A percentile compares a stretch with the other conserved stretches of the same genome.
phyloP scores from a whole-genome alignment of 1,140 invertebrate genomes.

The Trichonephila clavata region DNA sequence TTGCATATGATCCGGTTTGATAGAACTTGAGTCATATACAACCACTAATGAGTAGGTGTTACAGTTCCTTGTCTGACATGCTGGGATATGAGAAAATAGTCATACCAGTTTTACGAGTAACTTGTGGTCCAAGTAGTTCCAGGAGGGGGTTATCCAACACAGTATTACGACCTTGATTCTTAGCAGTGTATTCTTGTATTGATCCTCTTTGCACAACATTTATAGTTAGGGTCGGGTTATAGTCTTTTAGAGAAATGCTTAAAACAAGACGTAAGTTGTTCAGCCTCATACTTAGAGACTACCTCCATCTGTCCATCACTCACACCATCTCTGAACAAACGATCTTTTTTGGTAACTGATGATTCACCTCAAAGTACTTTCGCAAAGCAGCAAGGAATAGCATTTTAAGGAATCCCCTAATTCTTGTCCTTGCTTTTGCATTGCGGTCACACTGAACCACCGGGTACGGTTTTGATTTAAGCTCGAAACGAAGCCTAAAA shows the following conservation, averaged over 20 bases:
- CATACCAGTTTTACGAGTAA: slow-evolving; percentile 88
- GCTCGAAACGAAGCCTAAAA: slow-evolving; percentile 90
- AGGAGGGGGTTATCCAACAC: slow-evolving; percentile 88
- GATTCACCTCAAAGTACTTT: slow-evolving; percentile 79
- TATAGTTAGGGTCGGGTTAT: slow-evolving; percentile 88
- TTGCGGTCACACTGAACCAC: slow-evolving; percentile 88
- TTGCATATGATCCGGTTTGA: slow-evolving; percentile 92
- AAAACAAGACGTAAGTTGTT: slow-evolving; percentile 87
- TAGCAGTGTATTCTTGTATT: slow-evolving; percentile 87
- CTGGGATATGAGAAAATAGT: slow-evolving; percentile 95
- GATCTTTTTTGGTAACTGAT: slow-evolving; percentile 87
- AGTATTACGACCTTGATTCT: slow-evolving; percentile 68
- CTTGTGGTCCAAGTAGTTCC: slow-evolving; percentile 90
- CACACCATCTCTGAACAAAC: slow-evolving; percentile 96
- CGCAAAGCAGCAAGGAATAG: slow-evolving; percentile 87
- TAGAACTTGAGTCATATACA: slow-evolving; percentile 86
- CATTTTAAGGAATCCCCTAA: slow-evolving; percentile 87
- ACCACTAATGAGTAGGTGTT: slow-evolving; percentile 95
- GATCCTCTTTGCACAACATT: slow-evolving; percentile 94
- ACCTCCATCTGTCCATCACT: slow-evolving; percentile 91
- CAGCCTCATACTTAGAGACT: slow-evolving; percentile 88
- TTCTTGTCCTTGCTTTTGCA: slow-evolving; percentile 88
- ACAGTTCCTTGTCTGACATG: slow-evolving; percentile 90
- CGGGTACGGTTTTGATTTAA: slow-evolving; percentile 88
- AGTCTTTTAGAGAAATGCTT: slow-evolving; percentile 81